These are phyloP conservation scores for Proteles cristata DNA, from an alignment of 2,113 vertebrate species.

Conservation along the genomic window DNA sequence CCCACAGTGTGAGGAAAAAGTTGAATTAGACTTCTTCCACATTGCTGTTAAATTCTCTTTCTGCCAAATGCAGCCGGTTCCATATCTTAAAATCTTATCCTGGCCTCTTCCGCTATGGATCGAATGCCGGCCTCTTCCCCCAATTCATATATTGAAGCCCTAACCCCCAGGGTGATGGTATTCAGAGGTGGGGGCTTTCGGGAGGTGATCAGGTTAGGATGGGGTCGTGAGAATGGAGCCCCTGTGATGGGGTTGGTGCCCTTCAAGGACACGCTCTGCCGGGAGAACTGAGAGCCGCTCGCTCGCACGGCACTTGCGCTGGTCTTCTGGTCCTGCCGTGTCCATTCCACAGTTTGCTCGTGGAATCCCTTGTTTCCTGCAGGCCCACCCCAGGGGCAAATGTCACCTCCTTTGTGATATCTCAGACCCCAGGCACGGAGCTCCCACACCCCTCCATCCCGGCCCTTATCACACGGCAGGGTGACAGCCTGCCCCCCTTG, in stretches of 20 bases:
- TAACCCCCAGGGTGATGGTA: background rate
- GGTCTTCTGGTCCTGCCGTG: background rate
- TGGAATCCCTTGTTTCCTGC: background rate
- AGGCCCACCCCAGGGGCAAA: background rate
- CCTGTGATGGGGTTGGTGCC: background rate
- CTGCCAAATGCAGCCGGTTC: background rate
- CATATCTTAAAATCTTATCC: background rate
- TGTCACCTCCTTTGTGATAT: background rate
- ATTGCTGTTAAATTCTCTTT: background rate
- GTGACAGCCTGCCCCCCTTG: background rate
- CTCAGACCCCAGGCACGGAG: background rate
- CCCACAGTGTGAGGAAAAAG: background rate
- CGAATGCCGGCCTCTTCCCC: background rate
- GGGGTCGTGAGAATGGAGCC: background rate
- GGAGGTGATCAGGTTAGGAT: background rate
- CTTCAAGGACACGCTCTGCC: background rate
- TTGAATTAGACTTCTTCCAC: background rate
- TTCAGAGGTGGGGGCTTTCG: background rate
- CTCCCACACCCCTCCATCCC: background rate
- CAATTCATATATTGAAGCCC: background rate
- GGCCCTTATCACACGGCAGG: background rate
- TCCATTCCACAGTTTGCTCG: too few species aligned
- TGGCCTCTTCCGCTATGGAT: background rate
- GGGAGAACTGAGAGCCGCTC: background rate
- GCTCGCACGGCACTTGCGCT: accelerated